Evolutionary conservation across 1,140 invertebrate genomes (phyloP).

Genomic region (Apis cerana): DNA sequence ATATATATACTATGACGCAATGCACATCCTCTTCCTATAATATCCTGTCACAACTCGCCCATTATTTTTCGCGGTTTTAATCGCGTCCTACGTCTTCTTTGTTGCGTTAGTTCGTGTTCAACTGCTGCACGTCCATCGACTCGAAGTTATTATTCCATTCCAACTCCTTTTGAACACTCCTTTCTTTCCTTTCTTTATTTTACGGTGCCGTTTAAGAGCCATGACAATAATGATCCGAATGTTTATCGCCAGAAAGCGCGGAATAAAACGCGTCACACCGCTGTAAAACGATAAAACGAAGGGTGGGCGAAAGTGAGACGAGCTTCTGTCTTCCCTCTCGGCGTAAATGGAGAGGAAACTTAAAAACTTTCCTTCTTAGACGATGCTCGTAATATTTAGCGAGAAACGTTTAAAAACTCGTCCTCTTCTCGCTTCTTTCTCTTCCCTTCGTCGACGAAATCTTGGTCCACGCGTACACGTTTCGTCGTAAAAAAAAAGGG

Average conservation of each 20-base stretch:
- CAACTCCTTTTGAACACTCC: background rate
- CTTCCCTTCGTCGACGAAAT: too few relatives aligned
- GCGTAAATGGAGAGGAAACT: constrained; percentile 54
- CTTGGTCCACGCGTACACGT: constrained; percentile 11
- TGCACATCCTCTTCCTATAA: background rate
- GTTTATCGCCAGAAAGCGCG: constrained; percentile 53
- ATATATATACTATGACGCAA: background rate
- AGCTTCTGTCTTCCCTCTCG: constrained; percentile 23
- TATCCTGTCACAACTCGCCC: background rate
- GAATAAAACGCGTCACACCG: constrained; percentile 46
- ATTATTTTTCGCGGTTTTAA: constrained; percentile 28
- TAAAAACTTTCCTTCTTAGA: constrained; percentile 59
- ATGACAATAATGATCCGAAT: constrained; percentile 61
- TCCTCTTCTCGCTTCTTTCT: background rate
- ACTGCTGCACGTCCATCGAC: constrained; percentile 2
- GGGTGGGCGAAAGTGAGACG: constrained; percentile 13
- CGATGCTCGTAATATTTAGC: constrained; percentile 64
- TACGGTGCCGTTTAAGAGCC: constrained; percentile 43
- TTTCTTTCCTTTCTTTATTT: constrained; percentile 20
- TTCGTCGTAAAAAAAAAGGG: constrained; percentile 14
- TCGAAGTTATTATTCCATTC: constrained; percentile 57
- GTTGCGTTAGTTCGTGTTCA: constrained; percentile 2
- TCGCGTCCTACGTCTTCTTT: constrained; percentile 35
- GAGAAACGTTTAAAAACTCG: constrained; percentile 40
- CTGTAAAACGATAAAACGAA: constrained; percentile 61